Percentiles rank a stretch among this genome's conserved stretches.
Conservation (phyloP, 2,113 vertebrate genomes). For the Chitala chitala region DNA sequence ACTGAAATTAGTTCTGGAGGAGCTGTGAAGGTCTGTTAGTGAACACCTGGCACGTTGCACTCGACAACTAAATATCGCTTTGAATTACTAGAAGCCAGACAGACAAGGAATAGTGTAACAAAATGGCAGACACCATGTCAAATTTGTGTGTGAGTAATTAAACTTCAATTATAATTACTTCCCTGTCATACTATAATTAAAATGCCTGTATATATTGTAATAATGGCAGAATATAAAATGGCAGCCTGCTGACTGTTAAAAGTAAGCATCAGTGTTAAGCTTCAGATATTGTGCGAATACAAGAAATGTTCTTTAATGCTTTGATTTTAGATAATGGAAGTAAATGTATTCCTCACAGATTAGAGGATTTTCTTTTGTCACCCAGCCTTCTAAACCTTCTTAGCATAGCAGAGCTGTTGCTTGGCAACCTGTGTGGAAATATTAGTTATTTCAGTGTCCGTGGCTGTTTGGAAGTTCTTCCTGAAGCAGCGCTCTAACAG, state of each 20-base stretch:
- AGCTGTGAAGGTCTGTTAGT: too few species aligned
- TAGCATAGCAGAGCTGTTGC: background rate
- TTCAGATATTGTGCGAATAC: background rate
- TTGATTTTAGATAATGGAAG: background rate
- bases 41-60: too few species aligned
- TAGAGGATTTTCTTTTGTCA: background rate
- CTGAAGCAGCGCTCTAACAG: background rate
- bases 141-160: background rate
- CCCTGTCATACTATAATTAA: background rate
- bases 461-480: background rate
- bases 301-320: background rate
- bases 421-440: slow-evolving; percentile 12
- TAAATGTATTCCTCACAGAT: background rate
- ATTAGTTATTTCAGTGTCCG: background rate
- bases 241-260: background rate
- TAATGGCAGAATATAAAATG: background rate
- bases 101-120: background rate
- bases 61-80: too few species aligned
- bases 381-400: background rate
- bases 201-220: background rate
- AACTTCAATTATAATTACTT: background rate
- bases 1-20: too few species aligned
- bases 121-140: background rate
- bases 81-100: too few species aligned
- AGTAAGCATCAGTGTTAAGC: background rate